Conservation (phyloP, 2,797 vertebrate species). For the Sebastes kiyomatsui region DNA sequence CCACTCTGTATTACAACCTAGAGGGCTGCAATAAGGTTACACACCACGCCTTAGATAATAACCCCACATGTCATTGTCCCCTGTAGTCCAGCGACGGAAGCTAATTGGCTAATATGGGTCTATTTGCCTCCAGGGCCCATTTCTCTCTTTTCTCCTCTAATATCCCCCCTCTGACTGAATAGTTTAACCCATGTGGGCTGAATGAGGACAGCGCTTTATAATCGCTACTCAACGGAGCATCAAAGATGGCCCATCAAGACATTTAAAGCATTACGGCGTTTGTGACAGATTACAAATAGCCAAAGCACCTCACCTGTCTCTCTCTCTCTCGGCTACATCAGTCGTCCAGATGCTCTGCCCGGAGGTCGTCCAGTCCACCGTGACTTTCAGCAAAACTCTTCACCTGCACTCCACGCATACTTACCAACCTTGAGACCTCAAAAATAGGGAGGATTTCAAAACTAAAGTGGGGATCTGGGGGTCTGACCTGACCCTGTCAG, state of each 20-base stretch:
- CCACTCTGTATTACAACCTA: slow-evolving; percentile 36
- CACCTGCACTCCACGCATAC: not conserved
- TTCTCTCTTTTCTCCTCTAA: slow-evolving; percentile 29
- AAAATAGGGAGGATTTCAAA: no score
- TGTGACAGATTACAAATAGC: slow-evolving; percentile 33
- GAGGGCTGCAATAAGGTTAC: slow-evolving; percentile 48
- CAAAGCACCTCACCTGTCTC: not conserved
- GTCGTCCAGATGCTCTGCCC: slow-evolving; percentile 15
- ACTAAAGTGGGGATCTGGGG: no score
- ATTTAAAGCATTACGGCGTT: slow-evolving; percentile 17
- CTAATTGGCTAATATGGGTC: slow-evolving; percentile 62
- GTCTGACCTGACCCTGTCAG: no score
- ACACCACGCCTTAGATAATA: slow-evolving; percentile 36
- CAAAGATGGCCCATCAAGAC: slow-evolving; percentile 50
- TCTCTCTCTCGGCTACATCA: not conserved
- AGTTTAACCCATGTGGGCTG: slow-evolving; percentile 47
- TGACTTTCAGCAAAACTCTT: slow-evolving; percentile 18
- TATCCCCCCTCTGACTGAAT: slow-evolving; percentile 30
- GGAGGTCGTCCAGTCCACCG: not conserved
- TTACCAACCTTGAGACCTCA: no score
- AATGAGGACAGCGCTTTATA: slow-evolving; percentile 18
- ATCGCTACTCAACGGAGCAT: slow-evolving; percentile 37
- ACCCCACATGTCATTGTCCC: slow-evolving; percentile 44
- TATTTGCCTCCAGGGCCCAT: slow-evolving; percentile 50
- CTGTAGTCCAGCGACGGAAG: slow-evolving; percentile 21